Conservation (phyloP, 2,888 invertebrate species). For the Lasioglossum pauxillum region DNA sequence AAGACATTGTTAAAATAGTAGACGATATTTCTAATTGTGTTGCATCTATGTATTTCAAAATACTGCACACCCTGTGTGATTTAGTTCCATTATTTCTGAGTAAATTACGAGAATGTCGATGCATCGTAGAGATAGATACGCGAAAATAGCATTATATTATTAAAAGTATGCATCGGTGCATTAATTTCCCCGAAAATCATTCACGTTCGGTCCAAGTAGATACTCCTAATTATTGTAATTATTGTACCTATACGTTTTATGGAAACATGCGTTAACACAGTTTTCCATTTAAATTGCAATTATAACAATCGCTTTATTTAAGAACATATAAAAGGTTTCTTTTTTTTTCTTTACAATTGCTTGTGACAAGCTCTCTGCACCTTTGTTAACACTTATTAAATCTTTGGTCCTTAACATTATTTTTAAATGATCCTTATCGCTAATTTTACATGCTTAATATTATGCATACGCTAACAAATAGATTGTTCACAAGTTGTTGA, state of each 20-base stretch:
- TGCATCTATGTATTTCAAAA: conserved; percentile 51
- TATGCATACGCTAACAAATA: conserved; percentile 56
- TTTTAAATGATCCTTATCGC: conserved; percentile 70
- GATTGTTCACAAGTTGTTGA: conserved; percentile 52
- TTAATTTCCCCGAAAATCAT: conserved; percentile 46
- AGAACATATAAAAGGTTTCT: conserved; percentile 70
- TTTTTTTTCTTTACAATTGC: conserved; percentile 63
- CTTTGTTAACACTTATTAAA: conserved; percentile 77
- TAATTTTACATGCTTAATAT: conserved; percentile 60
- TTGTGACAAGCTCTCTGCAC: conserved; percentile 76
- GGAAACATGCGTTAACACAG: conserved; percentile 36
- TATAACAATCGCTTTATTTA: conserved; percentile 63
- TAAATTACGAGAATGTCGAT: conserved; percentile 27
- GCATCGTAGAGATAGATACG: conserved; percentile 29
- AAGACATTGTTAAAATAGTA: conserved; percentile 31
- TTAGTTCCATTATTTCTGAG: conserved; percentile 30
- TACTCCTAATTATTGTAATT: conserved; percentile 56
- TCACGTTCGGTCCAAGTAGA: conserved; percentile 28
- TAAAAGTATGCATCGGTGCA: conserved; percentile 46
- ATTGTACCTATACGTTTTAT: conserved; percentile 51
- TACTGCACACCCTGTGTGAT: conserved; percentile 48
- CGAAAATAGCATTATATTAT: conserved; percentile 46
- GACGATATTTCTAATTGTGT: background rate
- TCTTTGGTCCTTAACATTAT: conserved; percentile 84
- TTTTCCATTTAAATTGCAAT: conserved; percentile 44